A percentile compares a stretch with the other conserved stretches of the same genome.
phyloP scores from a whole-genome alignment of 2,888 invertebrate genomes.

The Heliconius charithonia region DNA sequence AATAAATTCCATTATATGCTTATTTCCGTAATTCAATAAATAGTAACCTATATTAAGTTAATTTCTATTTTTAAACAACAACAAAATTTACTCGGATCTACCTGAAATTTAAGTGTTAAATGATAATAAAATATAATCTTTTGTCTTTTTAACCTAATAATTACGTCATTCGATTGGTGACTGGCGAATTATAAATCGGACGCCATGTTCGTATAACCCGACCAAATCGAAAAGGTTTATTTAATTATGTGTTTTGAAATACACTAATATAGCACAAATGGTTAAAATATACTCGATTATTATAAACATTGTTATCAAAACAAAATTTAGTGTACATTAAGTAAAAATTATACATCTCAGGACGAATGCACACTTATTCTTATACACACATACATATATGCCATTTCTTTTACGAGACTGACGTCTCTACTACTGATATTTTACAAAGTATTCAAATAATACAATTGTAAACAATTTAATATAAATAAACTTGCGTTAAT shows the following conservation, averaged over 20 bases:
- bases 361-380: slow-evolving; percentile 40
- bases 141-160: background rate
- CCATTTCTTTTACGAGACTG: slow-evolving; percentile 36
- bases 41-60: background rate
- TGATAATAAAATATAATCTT: background rate
- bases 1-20: background rate
- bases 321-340: slow-evolving; percentile 17
- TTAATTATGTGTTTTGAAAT: background rate
- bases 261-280: slow-evolving; percentile 14
- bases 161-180: slow-evolving; percentile 50
- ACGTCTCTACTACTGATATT: slow-evolving; percentile 39
- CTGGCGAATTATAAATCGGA: slow-evolving; percentile 14
- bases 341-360: slow-evolving; percentile 22
- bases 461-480: slow-evolving; percentile 30
- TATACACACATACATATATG: slow-evolving; percentile 45
- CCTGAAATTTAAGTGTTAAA: background rate
- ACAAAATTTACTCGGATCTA: background rate
- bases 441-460: slow-evolving; percentile 31
- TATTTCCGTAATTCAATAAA: background rate
- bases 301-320: slow-evolving; percentile 7
- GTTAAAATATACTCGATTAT: background rate
- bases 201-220: slow-evolving; percentile 70
- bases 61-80: background rate
- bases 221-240: slow-evolving; percentile 57
- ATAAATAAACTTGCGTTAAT: slow-evolving; percentile 8